Conservation (phyloP, 2,888 invertebrate species). For the Mactromeris polynyma region DNA sequence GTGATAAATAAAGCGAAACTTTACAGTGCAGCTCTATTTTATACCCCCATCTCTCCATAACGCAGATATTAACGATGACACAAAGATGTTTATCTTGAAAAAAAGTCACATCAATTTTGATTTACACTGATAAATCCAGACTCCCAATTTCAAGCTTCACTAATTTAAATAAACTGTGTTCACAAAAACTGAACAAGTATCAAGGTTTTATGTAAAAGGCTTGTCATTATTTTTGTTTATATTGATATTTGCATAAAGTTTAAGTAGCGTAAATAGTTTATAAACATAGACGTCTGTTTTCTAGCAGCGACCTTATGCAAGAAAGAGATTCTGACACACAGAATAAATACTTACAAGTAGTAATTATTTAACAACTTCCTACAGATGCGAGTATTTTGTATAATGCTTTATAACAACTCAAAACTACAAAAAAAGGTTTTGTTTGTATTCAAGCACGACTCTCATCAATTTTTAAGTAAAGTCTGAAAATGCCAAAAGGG, state of each 20-base stretch:
- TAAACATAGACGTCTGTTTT: neutral
- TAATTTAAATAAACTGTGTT: neutral
- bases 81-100: slow-evolving; percentile 7
- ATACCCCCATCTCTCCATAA: neutral
- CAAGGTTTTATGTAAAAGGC: neutral
- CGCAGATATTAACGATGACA: neutral
- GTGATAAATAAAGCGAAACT: slow-evolving; percentile 1
- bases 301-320: neutral
- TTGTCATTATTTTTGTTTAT: slow-evolving; percentile 11
- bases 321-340: neutral
- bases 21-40: neutral
- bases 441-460: neutral
- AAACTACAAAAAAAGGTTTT: neutral
- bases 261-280: slow-evolving; percentile 8
- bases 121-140: slow-evolving; percentile 2
- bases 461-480: neutral
- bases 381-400: neutral
- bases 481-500: no score
- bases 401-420: neutral
- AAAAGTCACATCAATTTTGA: neutral
- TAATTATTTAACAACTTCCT: slow-evolving; percentile 10
- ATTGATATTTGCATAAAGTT: neutral
- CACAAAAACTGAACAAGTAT: neutral
- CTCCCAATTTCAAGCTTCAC: neutral
- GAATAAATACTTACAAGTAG: slow-evolving; percentile 5